These are phyloP conservation scores for Hirtodrosophila alboralis DNA, from an alignment of 2,888 invertebrate genomes.

Conservation along the genomic window DNA sequence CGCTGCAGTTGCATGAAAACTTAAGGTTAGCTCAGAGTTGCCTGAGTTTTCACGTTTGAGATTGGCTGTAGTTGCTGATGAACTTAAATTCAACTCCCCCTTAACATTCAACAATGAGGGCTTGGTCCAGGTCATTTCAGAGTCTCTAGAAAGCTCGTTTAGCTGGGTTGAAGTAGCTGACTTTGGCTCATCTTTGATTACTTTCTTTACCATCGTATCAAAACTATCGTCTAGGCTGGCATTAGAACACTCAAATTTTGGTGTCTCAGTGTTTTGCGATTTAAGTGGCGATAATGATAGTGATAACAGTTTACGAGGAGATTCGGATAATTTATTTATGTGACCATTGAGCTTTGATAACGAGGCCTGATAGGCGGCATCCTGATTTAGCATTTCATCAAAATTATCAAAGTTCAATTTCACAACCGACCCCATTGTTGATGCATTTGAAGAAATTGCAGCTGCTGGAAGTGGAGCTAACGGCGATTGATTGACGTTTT, in stretches of 20 bases:
- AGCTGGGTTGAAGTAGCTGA: conserved; percentile 8
- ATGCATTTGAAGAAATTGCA: conserved; percentile 6
- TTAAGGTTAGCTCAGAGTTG: too few species aligned
- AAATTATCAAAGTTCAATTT: conserved; percentile 74
- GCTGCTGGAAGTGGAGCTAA: conserved; percentile 48
- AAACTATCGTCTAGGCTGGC: conserved; percentile 44
- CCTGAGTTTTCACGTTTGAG: conserved; percentile 8
- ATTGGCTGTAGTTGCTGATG: not conserved
- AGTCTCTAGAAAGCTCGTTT: not conserved
- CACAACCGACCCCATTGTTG: conserved; percentile 3
- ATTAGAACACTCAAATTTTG: conserved; percentile 18
- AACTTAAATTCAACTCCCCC: not conserved
- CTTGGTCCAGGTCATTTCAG: not conserved
- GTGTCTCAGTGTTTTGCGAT: not conserved
- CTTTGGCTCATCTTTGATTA: not conserved
- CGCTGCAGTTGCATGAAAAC: too few species aligned
- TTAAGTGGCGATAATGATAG: conserved; percentile 44
- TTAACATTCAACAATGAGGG: not conserved
- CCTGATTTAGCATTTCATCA: conserved; percentile 66
- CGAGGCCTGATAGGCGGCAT: conserved; percentile 73
- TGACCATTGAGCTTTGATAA: conserved; percentile 74
- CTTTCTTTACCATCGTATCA: conserved; percentile 39
- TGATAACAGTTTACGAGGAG: conserved; percentile 38
- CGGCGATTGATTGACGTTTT: conserved; percentile 64
- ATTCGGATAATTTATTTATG: conserved; percentile 66